Conservation (phyloP, 2,113 vertebrate species). For the Sceloporus undulatus region DNA sequence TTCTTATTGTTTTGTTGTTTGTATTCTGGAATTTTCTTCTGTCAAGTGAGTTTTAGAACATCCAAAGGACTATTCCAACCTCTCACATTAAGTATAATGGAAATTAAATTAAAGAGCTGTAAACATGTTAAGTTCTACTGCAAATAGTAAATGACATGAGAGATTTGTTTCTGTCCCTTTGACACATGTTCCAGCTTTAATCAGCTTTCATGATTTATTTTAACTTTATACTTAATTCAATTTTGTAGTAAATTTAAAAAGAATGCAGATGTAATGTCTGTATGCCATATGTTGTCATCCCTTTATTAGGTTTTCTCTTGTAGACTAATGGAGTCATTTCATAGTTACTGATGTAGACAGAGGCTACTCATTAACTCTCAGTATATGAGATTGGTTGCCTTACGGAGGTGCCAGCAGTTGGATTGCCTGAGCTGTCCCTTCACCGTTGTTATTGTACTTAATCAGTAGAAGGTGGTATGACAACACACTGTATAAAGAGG, state of each 20-base stretch:
- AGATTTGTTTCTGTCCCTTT: constrained; percentile 32
- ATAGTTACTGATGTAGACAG: constrained; percentile 6
- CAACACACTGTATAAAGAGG: background rate
- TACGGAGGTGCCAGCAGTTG: background rate
- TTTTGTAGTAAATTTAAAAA: constrained; percentile 12
- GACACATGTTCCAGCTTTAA: constrained; percentile 8
- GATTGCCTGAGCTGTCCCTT: background rate
- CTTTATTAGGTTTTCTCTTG: constrained; percentile 15
- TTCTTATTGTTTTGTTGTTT: constrained; percentile 31
- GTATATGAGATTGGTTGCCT: background rate
- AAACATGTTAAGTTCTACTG: constrained; percentile 10
- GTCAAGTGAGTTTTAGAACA: constrained; percentile 1
- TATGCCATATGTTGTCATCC: constrained; percentile 8
- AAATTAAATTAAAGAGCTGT: constrained; percentile 9
- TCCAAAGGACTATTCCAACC: constrained; percentile 31
- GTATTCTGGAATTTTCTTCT: constrained; percentile 13
- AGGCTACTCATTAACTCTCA: background rate
- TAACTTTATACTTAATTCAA: constrained; percentile 23
- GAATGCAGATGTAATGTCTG: constrained; percentile 16
- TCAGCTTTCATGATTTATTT: constrained; percentile 15
- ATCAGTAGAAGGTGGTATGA: background rate
- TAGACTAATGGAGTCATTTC: constrained; percentile 18
- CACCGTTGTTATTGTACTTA: background rate
- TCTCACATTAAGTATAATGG: constrained; percentile 21
- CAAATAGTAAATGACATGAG: background rate